Conservation (phyloP, 1,140 invertebrate genomes). For the Hermatobates lingyangjiaoensis region DNA sequence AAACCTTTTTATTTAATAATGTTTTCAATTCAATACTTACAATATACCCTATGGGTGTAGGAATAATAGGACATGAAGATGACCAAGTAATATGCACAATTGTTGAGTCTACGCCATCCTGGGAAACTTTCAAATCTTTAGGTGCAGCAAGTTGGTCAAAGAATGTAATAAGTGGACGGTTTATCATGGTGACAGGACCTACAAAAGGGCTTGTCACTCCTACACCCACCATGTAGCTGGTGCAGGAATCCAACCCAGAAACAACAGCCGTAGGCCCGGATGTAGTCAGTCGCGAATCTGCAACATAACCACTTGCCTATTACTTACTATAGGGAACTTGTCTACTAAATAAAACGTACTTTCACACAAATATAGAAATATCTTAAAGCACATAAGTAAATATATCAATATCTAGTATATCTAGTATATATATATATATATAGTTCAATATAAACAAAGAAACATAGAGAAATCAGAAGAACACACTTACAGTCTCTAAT, state of each 20-base stretch:
- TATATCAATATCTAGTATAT: no score
- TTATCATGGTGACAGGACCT: conserved; percentile 36
- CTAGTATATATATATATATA: no score
- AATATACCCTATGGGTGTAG: conserved; percentile 32
- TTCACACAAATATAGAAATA: neutral
- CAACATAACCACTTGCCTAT: no score
- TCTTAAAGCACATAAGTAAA: neutral
- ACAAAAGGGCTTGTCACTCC: conserved; percentile 37
- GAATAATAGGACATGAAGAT: conserved; percentile 28
- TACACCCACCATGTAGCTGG: conserved; percentile 50
- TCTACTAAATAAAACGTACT: neutral
- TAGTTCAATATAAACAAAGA: no score
- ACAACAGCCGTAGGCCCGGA: conserved; percentile 34
- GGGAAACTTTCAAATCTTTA: conserved; percentile 28
- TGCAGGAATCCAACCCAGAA: conserved; percentile 44
- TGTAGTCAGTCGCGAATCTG: conserved; percentile 34
- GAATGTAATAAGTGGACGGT: conserved; percentile 35
- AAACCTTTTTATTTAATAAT: no score
- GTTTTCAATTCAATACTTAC: no score
- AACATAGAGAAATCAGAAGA: no score
- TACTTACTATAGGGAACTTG: no score
- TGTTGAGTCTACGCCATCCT: conserved; percentile 16
- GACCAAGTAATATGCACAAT: conserved; percentile 28
- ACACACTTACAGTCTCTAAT: no score
- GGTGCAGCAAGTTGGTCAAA: conserved; percentile 38